Percentiles rank a stretch among this genome's conserved stretches.
phyloP scores from a whole-genome alignment of 2,888 invertebrate genomes.

The Ephialtes manifestator region DNA sequence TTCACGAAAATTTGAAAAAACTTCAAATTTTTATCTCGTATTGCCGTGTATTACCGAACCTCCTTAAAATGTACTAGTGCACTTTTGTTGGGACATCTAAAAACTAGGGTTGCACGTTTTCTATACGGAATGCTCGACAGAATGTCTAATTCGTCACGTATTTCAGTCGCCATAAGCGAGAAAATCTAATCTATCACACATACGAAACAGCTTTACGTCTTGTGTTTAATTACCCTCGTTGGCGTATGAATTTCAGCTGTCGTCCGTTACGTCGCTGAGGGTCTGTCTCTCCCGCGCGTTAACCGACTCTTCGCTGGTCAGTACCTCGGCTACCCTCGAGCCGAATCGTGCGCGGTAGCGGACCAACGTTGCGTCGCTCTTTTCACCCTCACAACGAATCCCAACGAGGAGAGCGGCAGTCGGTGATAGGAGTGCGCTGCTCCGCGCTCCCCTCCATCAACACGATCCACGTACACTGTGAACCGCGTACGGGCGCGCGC shows the following conservation, averaged over 20 bases:
- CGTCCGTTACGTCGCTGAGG: neutral
- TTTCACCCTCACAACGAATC: conserved; percentile 11
- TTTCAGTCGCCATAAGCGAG: neutral
- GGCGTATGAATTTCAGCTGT: neutral
- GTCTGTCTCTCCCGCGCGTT: conserved; percentile 34
- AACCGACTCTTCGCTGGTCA: conserved; percentile 73
- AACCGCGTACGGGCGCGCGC: conserved; percentile 72
- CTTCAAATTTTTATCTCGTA: too few relatives aligned
- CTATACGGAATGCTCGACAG: too few relatives aligned
- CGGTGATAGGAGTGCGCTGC: neutral
- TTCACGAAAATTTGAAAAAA: too few relatives aligned
- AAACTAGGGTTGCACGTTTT: too few relatives aligned
- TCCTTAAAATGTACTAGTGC: too few relatives aligned
- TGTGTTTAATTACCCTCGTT: conserved; percentile 1
- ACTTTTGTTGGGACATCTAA: too few relatives aligned
- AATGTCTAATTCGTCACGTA: neutral
- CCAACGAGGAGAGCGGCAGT: neutral
- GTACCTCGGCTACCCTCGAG: conserved; percentile 79
- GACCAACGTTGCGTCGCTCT: neutral
- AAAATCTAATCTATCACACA: neutral
- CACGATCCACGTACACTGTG: neutral
- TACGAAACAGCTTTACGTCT: neutral
- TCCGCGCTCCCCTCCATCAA: neutral
- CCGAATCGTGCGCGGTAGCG: conserved; percentile 68
- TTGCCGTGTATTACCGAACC: too few relatives aligned